phyloP scores from a whole-genome alignment of 2,888 invertebrate species.

The Osmoderma eremita region DNA sequence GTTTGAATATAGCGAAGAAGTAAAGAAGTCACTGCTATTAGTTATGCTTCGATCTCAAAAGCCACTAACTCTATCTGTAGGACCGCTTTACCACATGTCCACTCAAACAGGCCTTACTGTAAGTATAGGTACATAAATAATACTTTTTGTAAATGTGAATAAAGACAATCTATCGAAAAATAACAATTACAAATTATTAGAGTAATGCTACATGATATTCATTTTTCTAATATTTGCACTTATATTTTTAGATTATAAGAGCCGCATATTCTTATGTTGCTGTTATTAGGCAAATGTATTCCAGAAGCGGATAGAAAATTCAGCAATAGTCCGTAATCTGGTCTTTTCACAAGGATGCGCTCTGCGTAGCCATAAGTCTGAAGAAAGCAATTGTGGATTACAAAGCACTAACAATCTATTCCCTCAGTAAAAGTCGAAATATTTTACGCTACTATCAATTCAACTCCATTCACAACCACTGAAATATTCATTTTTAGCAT shows the following conservation, averaged over 20 bases:
- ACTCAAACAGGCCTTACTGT: conserved; percentile 47
- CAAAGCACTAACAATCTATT: no score
- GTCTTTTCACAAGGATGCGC: no score
- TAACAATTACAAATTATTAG: conserved; percentile 4
- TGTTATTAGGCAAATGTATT: conserved; percentile 46
- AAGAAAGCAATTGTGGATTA: no score
- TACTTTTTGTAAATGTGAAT: not conserved
- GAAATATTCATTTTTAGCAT: no score
- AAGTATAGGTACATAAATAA: conserved; percentile 17
- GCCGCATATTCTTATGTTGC: conserved; percentile 47
- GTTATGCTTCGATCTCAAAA: conserved; percentile 51
- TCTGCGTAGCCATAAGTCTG: no score
- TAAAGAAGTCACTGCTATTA: conserved; percentile 48
- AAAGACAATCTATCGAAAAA: not conserved
- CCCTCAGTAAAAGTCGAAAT: no score
- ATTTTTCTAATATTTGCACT: no score
- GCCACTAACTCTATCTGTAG: conserved; percentile 49
- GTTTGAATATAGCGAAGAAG: conserved; percentile 47
- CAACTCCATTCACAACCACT: no score
- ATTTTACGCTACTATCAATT: no score
- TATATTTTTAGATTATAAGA: conserved; percentile 45
- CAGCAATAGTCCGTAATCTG: no score
- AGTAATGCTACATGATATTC: no score
- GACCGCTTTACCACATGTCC: conserved; percentile 52
- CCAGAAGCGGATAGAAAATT: conserved; percentile 18